Evolutionary conservation across 2,888 invertebrate species (phyloP).

Genomic region (Drosophila eohydei): DNA sequence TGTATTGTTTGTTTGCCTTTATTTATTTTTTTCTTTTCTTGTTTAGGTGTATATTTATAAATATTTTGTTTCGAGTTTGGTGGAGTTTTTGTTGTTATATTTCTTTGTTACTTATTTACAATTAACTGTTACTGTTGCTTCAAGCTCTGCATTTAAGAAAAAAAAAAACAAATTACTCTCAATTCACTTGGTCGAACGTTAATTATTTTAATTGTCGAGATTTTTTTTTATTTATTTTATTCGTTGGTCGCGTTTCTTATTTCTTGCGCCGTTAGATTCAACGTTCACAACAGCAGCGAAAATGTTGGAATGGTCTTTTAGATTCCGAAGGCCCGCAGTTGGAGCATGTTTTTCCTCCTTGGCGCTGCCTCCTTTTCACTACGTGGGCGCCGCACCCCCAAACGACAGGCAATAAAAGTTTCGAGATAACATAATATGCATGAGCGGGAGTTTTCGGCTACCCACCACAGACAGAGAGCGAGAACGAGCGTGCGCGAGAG

Average conservation of each 20-base stretch:
- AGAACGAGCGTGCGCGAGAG: constrained; percentile 18
- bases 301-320: constrained; percentile 50
- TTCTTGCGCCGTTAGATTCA: constrained; percentile 1
- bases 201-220: background rate
- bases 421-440: constrained; percentile 70
- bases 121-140: constrained; percentile 58
- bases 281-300: constrained; percentile 66
- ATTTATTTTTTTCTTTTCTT: constrained; percentile 14
- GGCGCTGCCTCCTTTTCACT: constrained; percentile 54
- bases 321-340: constrained; percentile 27
- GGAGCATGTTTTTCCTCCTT: constrained; percentile 53
- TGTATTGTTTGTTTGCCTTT: constrained; percentile 15
- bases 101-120: constrained; percentile 71
- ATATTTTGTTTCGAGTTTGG: constrained; percentile 55
- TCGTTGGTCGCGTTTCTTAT: constrained; percentile 16
- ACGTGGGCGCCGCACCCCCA: constrained; percentile 76
- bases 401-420: constrained; percentile 65
- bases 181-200: background rate
- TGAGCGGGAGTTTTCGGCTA: constrained; percentile 42
- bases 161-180: constrained; percentile 11
- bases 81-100: constrained; percentile 65
- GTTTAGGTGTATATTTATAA: constrained; percentile 50
- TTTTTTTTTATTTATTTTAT: constrained; percentile 1
- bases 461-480: constrained; percentile 17
- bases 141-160: constrained; percentile 57